A percentile compares a stretch with the other conserved stretches of the same genome.
Evolutionary conservation across 2,888 invertebrate genomes (phyloP).

Genomic region (Stramonita haemastoma): DNA sequence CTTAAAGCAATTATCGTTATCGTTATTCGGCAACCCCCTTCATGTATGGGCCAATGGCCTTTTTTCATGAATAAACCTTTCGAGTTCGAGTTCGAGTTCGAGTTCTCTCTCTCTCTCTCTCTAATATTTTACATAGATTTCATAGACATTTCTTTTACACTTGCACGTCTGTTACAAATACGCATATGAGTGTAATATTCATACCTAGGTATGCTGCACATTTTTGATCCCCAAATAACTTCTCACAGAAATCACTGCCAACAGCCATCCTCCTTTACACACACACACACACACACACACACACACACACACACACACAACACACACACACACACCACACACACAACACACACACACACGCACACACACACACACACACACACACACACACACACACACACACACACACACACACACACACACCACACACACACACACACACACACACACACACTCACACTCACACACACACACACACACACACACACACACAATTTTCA

Average conservation of each 20-base stretch:
- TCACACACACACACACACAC: no score
- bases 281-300: constrained; percentile 21
- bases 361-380: constrained; percentile 8
- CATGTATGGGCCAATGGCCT: no score
- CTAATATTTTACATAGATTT: background rate
- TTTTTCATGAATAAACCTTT: no score
- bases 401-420: background rate
- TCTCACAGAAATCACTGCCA: background rate
- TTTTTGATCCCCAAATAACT: background rate
- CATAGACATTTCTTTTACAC: background rate
- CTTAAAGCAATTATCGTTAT: no score
- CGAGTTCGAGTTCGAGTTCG: no score
- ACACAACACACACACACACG: background rate
- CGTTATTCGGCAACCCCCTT: no score
- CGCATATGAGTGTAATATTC: background rate
- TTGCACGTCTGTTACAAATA: background rate
- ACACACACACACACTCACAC: no score
- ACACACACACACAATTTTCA: no score
- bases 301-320: constrained; percentile 25
- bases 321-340: background rate
- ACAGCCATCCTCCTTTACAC: background rate
- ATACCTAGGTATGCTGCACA: background rate
- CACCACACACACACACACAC: no score
- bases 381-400: background rate
- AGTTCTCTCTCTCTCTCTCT: no score